Conservation (phyloP, 1,140 invertebrate genomes). For the Megalopta genalis region DNA sequence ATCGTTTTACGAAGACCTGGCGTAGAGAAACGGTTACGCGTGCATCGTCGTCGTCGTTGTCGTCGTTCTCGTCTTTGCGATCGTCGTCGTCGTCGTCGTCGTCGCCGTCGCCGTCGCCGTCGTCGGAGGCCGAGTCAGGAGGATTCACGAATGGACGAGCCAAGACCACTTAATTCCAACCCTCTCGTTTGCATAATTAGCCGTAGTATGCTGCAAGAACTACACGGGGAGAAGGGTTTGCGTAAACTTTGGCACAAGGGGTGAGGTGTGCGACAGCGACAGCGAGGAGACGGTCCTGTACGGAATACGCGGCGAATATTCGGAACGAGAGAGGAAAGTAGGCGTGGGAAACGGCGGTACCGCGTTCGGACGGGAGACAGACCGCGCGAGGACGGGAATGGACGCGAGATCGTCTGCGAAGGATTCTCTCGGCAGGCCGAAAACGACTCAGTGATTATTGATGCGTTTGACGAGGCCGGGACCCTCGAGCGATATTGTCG, state of each 20-base stretch:
- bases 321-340: slow-evolving; percentile 24
- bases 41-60: background rate
- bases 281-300: background rate
- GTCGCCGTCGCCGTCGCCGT: too few species aligned
- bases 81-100: too few species aligned
- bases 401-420: slow-evolving; percentile 22
- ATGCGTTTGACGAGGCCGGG: slow-evolving; percentile 34
- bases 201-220: slow-evolving; percentile 36
- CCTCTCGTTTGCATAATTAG: slow-evolving; percentile 67
- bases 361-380: background rate
- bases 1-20: background rate
- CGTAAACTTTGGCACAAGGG: slow-evolving; percentile 20
- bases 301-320: slow-evolving; percentile 18
- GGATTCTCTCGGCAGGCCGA: slow-evolving; percentile 15
- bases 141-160: slow-evolving; percentile 63
- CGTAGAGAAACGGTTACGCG: background rate
- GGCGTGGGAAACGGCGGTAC: background rate
- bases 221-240: slow-evolving; percentile 28
- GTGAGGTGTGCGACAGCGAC: slow-evolving; percentile 15
- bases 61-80: too few species aligned
- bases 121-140: slow-evolving; percentile 16
- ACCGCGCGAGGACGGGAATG: slow-evolving; percentile 24
- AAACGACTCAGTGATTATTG: slow-evolving; percentile 20
- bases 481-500: slow-evolving; percentile 27
- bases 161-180: slow-evolving; percentile 58